Percentiles rank a stretch among this genome's conserved stretches.
phyloP scores from a whole-genome alignment of 2,797 vertebrate genomes.

The Malurus splendens region DNA sequence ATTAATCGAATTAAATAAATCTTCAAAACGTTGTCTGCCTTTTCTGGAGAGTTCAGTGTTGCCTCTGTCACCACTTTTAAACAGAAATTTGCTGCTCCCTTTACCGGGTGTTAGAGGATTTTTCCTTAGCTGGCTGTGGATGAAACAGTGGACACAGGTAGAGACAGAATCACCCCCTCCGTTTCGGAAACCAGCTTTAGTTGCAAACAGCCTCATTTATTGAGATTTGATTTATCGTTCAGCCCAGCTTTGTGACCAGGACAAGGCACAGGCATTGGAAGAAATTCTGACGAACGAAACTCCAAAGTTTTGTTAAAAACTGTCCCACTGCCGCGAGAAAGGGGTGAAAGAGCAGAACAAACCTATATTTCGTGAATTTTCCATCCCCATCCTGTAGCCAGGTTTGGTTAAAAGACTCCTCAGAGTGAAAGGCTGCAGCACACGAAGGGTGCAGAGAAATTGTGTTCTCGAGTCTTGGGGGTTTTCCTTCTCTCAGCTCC shows the following conservation, averaged over 20 bases:
- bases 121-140: not conserved
- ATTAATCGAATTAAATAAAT: not conserved
- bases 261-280: not conserved
- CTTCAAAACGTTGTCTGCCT: not conserved
- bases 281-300: not conserved
- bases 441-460: not conserved
- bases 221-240: not conserved
- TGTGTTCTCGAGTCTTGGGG: not conserved
- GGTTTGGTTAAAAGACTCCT: conserved; percentile 1
- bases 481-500: not conserved
- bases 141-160: not conserved
- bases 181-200: not conserved
- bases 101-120: not conserved
- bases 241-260: not conserved
- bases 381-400: not conserved
- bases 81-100: not conserved
- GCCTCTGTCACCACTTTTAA: not conserved
- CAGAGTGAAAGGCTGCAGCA: not conserved
- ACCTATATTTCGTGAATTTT: not conserved
- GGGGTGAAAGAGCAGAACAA: not conserved
- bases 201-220: not conserved
- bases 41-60: not conserved
- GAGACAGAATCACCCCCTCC: not conserved
- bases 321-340: fast-evolving
- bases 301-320: not conserved